These are phyloP conservation scores for Antigone vipio DNA, from an alignment of 2,113 vertebrate species.

Conservation along the genomic window DNA sequence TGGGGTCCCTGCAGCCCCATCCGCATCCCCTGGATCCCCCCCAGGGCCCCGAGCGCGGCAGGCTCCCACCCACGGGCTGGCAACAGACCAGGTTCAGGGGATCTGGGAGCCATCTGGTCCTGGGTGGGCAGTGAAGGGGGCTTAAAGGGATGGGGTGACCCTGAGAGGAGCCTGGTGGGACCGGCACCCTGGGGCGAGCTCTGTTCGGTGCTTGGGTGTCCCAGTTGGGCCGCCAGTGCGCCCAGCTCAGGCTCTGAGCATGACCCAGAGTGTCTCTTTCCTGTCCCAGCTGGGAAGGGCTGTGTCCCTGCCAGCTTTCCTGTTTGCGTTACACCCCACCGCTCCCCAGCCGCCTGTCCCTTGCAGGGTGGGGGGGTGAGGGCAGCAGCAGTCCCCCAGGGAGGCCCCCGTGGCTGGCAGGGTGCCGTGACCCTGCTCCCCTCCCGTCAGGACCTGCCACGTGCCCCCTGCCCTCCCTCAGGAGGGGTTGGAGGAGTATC, in stretches of 20 bases:
- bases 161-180: not conserved
- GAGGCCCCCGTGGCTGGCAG: not conserved
- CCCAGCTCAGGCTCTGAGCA: not conserved
- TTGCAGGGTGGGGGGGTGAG: not conserved
- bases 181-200: rapidly evolving
- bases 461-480: not conserved
- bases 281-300: conserved; percentile 28
- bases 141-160: not conserved
- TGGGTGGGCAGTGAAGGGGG: not conserved
- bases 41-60: not conserved
- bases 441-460: rapidly evolving
- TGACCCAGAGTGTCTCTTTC: not conserved
- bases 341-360: not conserved
- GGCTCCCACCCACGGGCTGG: rapidly evolving
- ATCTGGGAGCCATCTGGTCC: not conserved
- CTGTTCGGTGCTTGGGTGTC: not conserved
- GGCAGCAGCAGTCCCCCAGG: not conserved
- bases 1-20: not conserved
- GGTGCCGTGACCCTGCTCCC: rapidly evolving
- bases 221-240: rapidly evolving
- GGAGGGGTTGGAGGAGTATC: not conserved
- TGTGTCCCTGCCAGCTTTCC: conserved; percentile 25
- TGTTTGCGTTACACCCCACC: not conserved
- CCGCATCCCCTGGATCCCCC: rapidly evolving
- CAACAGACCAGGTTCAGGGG: not conserved